Evolutionary conservation across 2,888 invertebrate species (phyloP), one percentile per base, ranked within the genome.

Genomic region (Druceiella hillmani): DNA sequence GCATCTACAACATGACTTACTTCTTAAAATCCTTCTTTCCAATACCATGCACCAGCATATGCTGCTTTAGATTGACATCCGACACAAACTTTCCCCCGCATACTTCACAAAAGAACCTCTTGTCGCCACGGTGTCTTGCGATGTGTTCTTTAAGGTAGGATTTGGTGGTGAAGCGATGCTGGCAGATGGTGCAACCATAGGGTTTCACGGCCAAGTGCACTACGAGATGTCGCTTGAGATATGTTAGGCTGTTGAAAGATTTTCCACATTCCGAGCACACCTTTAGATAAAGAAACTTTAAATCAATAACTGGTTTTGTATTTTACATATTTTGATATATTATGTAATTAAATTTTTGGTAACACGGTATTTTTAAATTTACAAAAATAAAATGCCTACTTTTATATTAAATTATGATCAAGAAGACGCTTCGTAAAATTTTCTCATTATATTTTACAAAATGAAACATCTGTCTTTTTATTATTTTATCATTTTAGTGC

Each of bases 221-320:
- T 16, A 45, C 41, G 5, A 35, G 28, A 20, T 45, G 45, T 2
- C 45, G 38, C 28, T 43, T 43, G 14, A 45, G 33, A 17, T 43
- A 45, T 4, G 43, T 36, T 11, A 41, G 31, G 26, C 45, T 43
- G 31, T 41, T 43, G 32, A 45, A 45, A 7, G 45, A 43, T 22
- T 45, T 45, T 6, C 45, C 45, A 10, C 45, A 45, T 29, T 45
- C 43, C 5, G 43, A 40, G 24, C 45, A 45, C n/a, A 45, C 45
- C 43, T 45, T 24, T 2, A 31, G 11, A 14, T 16, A 6, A 27
- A 12, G 9, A 3, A 2, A 6, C 7, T 13, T 10, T 26, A 20
- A 20, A 7, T 7, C 22, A 20, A 7, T 9, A 20, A n/a, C 6
- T 20, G n/a, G 6, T 20, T 7, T 20, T 20, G 6, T 20, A 20